Evolutionary conservation across 2,888 invertebrate genomes (phyloP).

Genomic region (Choristoneura rosaceana): DNA sequence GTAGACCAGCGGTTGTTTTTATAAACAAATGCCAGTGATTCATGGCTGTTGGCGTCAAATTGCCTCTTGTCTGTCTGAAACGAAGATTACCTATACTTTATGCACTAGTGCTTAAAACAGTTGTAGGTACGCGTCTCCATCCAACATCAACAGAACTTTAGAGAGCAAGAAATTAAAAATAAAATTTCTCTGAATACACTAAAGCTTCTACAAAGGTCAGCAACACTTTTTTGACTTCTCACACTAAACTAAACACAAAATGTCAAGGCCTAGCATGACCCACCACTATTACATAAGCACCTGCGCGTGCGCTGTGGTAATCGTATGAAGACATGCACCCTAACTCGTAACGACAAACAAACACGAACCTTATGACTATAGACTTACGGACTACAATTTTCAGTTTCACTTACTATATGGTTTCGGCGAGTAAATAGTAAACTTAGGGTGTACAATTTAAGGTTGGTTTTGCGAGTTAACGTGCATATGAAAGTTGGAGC

Average conservation of each 20-base stretch:
- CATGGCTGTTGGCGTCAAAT: too few relatives aligned
- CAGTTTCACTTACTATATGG: constrained; percentile 17
- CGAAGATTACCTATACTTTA: too few relatives aligned
- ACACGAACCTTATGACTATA: constrained; percentile 14
- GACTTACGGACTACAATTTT: constrained; percentile 11
- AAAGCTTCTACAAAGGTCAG: constrained; percentile 18
- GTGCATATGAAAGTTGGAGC: constrained; percentile 29
- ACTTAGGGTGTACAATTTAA: neutral
- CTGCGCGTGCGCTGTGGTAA: constrained; percentile 32
- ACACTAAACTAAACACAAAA: constrained; percentile 24
- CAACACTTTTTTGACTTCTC: constrained; percentile 15
- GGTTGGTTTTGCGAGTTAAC: neutral
- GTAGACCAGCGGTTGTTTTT: too few relatives aligned
- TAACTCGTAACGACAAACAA: neutral
- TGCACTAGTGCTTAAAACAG: too few relatives aligned
- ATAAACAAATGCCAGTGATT: too few relatives aligned
- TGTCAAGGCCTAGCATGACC: constrained; percentile 41
- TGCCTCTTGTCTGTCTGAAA: too few relatives aligned
- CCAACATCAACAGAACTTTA: too few relatives aligned
- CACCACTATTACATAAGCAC: constrained; percentile 36
- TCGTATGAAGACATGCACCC: neutral
- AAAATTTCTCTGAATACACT: neutral
- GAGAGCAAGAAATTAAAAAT: too few relatives aligned
- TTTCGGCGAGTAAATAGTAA: neutral
- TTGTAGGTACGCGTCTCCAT: too few relatives aligned